Conservation (phyloP, 2,888 invertebrate species). For the Drosophila histrio region DNA sequence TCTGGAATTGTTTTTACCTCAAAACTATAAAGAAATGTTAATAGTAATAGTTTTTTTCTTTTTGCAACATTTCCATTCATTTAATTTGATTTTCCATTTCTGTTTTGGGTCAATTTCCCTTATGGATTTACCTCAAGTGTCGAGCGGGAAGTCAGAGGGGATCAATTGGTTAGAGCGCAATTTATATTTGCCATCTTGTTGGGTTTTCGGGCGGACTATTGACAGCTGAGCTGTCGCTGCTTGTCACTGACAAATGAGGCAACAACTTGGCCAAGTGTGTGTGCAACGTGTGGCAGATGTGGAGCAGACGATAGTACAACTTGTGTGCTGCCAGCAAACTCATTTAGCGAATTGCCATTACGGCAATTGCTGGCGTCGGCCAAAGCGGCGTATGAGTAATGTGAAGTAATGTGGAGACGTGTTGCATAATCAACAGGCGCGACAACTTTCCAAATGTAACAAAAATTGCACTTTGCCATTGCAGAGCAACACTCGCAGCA, state of each 20-base stretch:
- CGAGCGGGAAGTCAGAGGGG: not conserved
- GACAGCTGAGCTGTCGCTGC: constrained; percentile 25
- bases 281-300: constrained; percentile 45
- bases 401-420: constrained; percentile 6
- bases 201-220: constrained; percentile 4
- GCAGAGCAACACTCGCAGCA: constrained; percentile 66
- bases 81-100: constrained; percentile 22
- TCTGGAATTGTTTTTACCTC: too few relatives aligned
- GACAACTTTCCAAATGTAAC: constrained; percentile 62
- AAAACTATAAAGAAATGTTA: not conserved
- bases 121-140: not conserved
- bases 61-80: constrained; percentile 22
- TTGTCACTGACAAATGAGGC: constrained; percentile 58
- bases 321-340: constrained; percentile 31
- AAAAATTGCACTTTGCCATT: constrained; percentile 62
- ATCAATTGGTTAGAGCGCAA: constrained; percentile 21
- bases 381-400: constrained; percentile 59
- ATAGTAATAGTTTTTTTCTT: not conserved
- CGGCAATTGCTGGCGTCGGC: constrained; percentile 16
- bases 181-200: constrained; percentile 20
- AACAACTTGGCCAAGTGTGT: constrained; percentile 8
- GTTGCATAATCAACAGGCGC: constrained; percentile 51
- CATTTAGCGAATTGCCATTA: constrained; percentile 62
- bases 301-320: constrained; percentile 52
- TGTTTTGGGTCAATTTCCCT: constrained; percentile 14